Evolutionary conservation across 2,888 invertebrate species (phyloP).

Genomic region (Drosophila maculinotata): DNA sequence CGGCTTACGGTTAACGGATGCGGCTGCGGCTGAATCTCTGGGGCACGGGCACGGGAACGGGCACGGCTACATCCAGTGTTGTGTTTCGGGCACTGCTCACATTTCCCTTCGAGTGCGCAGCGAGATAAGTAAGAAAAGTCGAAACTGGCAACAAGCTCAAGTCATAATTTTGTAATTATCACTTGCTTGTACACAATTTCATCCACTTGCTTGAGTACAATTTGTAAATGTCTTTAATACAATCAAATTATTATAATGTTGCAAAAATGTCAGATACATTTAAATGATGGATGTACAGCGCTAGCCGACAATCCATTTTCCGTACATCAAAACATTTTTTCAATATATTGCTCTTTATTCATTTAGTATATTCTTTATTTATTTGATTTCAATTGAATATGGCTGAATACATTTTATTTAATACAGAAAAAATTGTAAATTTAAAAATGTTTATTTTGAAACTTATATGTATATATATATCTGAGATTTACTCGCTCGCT

Average conservation of each 20-base stretch:
- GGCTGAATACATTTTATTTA: too few species aligned
- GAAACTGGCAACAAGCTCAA: constrained; percentile 11
- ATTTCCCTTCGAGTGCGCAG: constrained; percentile 22
- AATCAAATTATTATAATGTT: not conserved
- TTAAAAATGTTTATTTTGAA: too few species aligned
- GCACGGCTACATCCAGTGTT: too few species aligned
- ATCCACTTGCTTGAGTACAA: constrained; percentile 14
- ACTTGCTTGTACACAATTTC: constrained; percentile 41
- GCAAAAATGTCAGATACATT: not conserved
- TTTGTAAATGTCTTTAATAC: constrained; percentile 1
- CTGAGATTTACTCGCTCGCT: too few species aligned
- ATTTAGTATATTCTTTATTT: too few species aligned
- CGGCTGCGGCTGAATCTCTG: constrained; percentile 6
- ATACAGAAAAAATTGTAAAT: too few species aligned
- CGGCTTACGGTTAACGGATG: constrained; percentile 11
- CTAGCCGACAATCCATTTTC: not conserved
- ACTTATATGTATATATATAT: too few species aligned
- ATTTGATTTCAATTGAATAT: too few species aligned
- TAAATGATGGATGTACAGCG: too few species aligned
- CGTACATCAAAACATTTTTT: not conserved
- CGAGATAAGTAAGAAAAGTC: constrained; percentile 24
- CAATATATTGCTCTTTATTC: too few species aligned
- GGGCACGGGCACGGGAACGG: too few species aligned
- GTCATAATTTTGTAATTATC: constrained; percentile 58
- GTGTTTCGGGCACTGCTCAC: too few species aligned